These are phyloP conservation scores for Rhineura floridana DNA, from an alignment of 2,113 vertebrate genomes.

Conservation along the genomic window DNA sequence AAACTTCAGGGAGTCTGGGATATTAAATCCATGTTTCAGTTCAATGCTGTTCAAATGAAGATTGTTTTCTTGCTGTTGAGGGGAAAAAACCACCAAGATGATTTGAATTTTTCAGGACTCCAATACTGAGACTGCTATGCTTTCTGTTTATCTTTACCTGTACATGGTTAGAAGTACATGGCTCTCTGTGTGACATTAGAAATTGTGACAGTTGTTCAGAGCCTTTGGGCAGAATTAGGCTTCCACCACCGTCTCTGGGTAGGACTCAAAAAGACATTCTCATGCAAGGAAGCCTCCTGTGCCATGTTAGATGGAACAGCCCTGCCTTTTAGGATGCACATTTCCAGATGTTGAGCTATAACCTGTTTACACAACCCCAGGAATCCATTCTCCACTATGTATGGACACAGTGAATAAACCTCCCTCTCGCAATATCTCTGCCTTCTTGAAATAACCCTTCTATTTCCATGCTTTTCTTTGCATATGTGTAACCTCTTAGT, in stretches of 20 bases:
- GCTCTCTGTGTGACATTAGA: not conserved
- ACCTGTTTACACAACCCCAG: conserved; percentile 14
- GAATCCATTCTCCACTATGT: conserved; percentile 35
- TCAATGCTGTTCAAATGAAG: not conserved
- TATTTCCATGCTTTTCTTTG: not conserved
- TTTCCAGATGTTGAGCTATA: conserved; percentile 16
- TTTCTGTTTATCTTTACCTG: not conserved
- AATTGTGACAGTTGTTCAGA: conserved; percentile 5
- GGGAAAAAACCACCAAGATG: not conserved
- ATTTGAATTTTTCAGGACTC: not conserved
- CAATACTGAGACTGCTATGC: not conserved
- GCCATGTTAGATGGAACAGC: not conserved
- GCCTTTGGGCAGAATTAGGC: not conserved
- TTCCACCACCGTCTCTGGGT: not conserved
- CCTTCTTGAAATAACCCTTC: not conserved
- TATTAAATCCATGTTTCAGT: not conserved
- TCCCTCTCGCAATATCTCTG: not conserved
- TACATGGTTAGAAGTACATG: not conserved
- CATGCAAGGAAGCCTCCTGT: not conserved
- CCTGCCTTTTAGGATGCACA: not conserved
- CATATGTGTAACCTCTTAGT: not conserved
- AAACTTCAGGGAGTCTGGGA: not conserved
- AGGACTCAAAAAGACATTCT: conserved; percentile 2
- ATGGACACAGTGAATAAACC: conserved; percentile 39
- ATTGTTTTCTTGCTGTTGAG: fast-evolving